Evolutionary conservation across 2,113 vertebrate genomes (phyloP).

Genomic region (Melanotaenia duboulayi): DNA sequence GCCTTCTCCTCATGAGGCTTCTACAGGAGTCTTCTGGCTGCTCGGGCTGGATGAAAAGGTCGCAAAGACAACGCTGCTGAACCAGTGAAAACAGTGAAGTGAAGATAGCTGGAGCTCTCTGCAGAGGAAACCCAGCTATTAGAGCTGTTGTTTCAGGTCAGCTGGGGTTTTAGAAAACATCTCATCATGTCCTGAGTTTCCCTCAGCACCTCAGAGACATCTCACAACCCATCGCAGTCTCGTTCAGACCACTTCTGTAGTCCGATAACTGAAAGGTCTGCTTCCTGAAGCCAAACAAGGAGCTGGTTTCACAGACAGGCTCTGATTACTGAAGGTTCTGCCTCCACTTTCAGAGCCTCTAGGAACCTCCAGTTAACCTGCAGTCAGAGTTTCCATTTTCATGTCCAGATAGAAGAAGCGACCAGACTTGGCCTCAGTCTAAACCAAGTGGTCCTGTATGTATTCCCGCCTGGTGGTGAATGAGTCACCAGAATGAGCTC

Average conservation of each 20-base stretch:
- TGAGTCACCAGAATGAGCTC: constrained; percentile 17
- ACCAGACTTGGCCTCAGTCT: constrained; percentile 6
- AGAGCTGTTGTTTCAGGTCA: too few relatives aligned
- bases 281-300: too few relatives aligned
- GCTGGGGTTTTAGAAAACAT: neutral
- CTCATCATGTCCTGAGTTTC: neutral
- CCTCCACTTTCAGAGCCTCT: too few relatives aligned
- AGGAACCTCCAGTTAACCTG: too few relatives aligned
- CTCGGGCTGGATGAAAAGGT: neutral
- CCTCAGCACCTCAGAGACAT: too few relatives aligned
- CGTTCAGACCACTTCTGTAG: too few relatives aligned
- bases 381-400: too few relatives aligned
- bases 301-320: too few relatives aligned
- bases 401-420: neutral
- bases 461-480: constrained; percentile 4
- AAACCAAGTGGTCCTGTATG: neutral
- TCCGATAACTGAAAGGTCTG: too few relatives aligned
- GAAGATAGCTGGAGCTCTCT: constrained; percentile 23
- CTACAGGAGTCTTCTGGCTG: neutral
- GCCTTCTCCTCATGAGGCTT: neutral
- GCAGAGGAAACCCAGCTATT: neutral
- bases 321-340: too few relatives aligned
- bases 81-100: constrained; percentile 2
- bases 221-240: too few relatives aligned
- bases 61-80: neutral